These are phyloP conservation scores for Drosophila peninsularis DNA, from an alignment of 2,888 invertebrate species.

Conservation along the genomic window DNA sequence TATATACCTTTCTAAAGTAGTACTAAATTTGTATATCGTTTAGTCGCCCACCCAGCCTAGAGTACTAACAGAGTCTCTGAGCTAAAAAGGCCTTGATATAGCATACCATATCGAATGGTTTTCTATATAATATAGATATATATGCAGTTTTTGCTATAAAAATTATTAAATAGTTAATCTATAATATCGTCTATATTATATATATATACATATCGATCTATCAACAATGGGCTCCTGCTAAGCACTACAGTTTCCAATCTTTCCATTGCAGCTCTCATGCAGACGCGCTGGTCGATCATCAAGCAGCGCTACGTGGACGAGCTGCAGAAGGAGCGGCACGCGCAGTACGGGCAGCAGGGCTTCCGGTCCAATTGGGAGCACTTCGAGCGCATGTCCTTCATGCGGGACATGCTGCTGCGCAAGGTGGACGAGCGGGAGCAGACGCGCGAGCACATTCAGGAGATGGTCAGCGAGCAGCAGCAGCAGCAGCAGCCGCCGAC, in stretches of 20 bases:
- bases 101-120: background rate
- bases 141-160: no score
- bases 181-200: background rate
- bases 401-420: slow-evolving; percentile 79
- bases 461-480: slow-evolving; percentile 82
- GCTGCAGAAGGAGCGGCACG: slow-evolving; percentile 81
- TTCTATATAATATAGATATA: background rate
- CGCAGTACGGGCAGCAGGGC: slow-evolving; percentile 73
- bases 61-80: background rate
- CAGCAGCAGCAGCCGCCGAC: slow-evolving; percentile 77
- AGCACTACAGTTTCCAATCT: background rate
- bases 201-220: background rate
- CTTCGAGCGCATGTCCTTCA: slow-evolving; percentile 82
- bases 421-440: slow-evolving; percentile 83
- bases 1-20: no score
- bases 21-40: no score
- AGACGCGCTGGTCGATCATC: slow-evolving; percentile 82
- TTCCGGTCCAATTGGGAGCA: slow-evolving; percentile 83
- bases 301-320: slow-evolving; percentile 82
- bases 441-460: slow-evolving; percentile 82
- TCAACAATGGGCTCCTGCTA: background rate
- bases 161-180: background rate
- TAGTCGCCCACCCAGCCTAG: no score
- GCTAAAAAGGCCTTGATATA: background rate
- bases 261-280: slow-evolving; percentile 74